Percentiles rank a stretch among this genome's conserved stretches.
Evolutionary conservation across 2,888 invertebrate species (phyloP).

Genomic region (Deilephila elpenor): DNA sequence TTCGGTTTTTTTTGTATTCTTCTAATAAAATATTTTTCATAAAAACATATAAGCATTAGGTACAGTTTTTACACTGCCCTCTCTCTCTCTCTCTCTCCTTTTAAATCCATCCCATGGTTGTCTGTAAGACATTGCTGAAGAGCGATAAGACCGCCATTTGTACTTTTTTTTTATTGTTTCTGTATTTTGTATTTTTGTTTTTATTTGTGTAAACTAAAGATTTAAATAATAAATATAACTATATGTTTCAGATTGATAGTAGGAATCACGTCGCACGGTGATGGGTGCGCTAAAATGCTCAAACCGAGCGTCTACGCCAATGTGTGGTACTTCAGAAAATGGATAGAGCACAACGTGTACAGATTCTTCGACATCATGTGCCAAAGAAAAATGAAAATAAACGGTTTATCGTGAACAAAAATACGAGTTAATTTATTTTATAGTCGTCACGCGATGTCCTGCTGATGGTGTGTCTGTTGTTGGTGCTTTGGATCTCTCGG

Average conservation of each 20-base stretch:
- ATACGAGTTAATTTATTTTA: neutral
- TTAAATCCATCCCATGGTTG: no score
- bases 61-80: no score
- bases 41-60: no score
- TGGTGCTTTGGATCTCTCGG: neutral
- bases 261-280: conserved; percentile 73
- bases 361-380: conserved; percentile 49
- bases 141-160: neutral
- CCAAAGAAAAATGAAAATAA: conserved; percentile 12
- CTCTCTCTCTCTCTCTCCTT: no score
- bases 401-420: neutral
- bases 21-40: neutral
- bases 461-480: neutral
- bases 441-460: conserved; percentile 14
- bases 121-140: no score
- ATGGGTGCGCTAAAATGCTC: conserved; percentile 64
- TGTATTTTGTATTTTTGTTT: no score
- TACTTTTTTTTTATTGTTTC: no score
- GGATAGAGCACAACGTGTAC: conserved; percentile 57
- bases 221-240: neutral
- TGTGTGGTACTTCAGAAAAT: conserved; percentile 59
- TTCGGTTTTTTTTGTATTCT: no score
- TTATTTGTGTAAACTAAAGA: no score
- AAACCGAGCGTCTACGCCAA: conserved; percentile 72
- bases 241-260: conserved; percentile 58